Base-by-base conservation (phyloP, 1,140 invertebrate genomes). In the Pseudobourletiella spinata region DNA sequence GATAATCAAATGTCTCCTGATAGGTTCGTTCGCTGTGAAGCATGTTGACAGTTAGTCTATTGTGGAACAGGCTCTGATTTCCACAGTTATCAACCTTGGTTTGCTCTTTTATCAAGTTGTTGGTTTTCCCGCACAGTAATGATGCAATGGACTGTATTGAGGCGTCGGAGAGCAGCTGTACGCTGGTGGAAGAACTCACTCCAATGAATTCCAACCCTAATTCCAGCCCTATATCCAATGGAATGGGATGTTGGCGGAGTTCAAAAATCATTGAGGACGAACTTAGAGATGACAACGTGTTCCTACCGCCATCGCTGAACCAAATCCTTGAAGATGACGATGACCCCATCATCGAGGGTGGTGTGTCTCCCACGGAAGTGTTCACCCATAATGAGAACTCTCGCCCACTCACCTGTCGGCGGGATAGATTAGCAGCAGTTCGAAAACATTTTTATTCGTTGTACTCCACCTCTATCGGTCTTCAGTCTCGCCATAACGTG, bases 361-460 rank as follows among this genome's bases (percentile, higher is more conserved):
- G n/a, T n/a, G n/a, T n/a, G n/a, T n/a, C n/a, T n/a, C n/a, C n/a
- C n/a, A 39, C 8, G 8, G 32, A 8, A 39, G 32, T 39, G n/a
- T 39, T 11, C 8, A 39, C 32, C 32, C 8, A 11, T 39, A 39
- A 39, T 39, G 32, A 39, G n/a, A n/a, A 39, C n/a, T 8, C 32
- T 39, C 32, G n/a, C 32, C 8, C 32, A 39, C 8, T n/a, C 42
- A 56, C 60, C 66, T 76, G 75, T 61, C 77, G 83, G 60, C 78
- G 75, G 71, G 79, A 80, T 67, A 78, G 79, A 64, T 73, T 86
- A 54, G 77, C 80, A 59, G 73, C 75, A 52, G 75, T 83, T 57
- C 74, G 80, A 71, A 75, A 74, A 72, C 72, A 79, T 71, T 82
- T 80, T 74, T 79, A 78, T 66, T 78, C 74, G 52, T 74, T 75